Evolutionary conservation across 53 echinoderm and acorn worm genomes (phyloP).

Genomic region (Luidia sarsii): DNA sequence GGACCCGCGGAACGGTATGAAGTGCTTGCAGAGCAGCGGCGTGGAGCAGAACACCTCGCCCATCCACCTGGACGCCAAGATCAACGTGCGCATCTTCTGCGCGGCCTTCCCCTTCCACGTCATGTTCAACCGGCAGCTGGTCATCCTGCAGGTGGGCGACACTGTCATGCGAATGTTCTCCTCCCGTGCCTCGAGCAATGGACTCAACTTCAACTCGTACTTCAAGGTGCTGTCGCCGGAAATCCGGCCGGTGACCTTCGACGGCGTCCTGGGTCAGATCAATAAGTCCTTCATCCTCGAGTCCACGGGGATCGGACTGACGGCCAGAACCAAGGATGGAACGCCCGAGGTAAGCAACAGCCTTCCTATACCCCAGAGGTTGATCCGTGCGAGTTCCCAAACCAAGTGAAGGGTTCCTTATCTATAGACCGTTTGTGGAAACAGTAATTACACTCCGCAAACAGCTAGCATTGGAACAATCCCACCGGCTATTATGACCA

Average conservation of each 20-base stretch:
- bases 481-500: neutral
- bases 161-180: conserved; percentile 90
- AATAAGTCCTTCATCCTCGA: conserved; percentile 72
- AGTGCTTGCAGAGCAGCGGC: conserved; percentile 30
- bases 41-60: conserved; percentile 24
- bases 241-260: conserved; percentile 74
- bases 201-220: conserved; percentile 90
- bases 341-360: conserved; percentile 67
- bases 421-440: too few species aligned
- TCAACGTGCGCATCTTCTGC: conserved; percentile 73
- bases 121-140: conserved; percentile 77
- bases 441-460: too few species aligned
- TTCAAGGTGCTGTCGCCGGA: conserved; percentile 75
- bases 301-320: conserved; percentile 66
- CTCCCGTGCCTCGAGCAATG: conserved; percentile 68
- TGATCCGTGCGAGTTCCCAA: too few species aligned
- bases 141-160: conserved; percentile 83
- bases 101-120: conserved; percentile 92
- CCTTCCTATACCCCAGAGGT: too few species aligned
- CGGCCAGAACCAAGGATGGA: conserved; percentile 50
- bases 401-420: too few species aligned
- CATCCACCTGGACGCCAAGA: conserved; percentile 61
- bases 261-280: conserved; percentile 76
- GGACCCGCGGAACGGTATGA: conserved; percentile 38
- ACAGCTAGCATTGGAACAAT: too few species aligned